phyloP scores from a whole-genome alignment of 2,113 vertebrate genomes.

The Lota lota region DNA sequence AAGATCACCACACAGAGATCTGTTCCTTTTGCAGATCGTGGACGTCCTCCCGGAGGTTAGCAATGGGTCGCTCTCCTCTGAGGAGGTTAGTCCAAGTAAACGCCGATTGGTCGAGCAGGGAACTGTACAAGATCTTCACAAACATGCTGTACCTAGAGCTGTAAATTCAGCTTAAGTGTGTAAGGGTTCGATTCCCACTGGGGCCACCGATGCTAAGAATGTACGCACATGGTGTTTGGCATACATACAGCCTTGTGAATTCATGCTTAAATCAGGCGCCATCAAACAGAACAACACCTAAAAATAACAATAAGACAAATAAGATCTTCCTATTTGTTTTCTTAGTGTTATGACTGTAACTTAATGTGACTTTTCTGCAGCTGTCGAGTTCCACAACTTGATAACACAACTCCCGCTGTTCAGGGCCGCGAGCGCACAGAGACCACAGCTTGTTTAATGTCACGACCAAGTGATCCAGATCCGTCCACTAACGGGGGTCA shows the following conservation, averaged over 20 bases:
- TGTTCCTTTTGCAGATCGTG: too few species aligned
- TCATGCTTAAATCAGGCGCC: background rate
- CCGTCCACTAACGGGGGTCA: constrained; percentile 49
- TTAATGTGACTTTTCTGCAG: constrained; percentile 13
- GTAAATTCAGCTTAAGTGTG: too few species aligned
- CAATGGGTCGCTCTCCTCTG: too few species aligned
- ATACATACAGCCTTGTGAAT: background rate
- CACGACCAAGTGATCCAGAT: constrained; percentile 40
- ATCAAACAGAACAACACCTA: background rate
- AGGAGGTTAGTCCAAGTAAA: too few species aligned
- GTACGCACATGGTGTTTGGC: too few species aligned
- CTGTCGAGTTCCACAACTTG: background rate
- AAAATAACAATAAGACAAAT: background rate
- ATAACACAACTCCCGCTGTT: constrained; percentile 27
- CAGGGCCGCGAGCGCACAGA: constrained; percentile 38
- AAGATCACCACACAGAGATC: too few species aligned
- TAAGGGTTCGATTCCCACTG: too few species aligned
- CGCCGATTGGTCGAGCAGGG: too few species aligned
- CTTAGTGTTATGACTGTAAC: background rate
- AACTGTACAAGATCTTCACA: too few species aligned
- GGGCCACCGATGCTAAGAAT: too few species aligned
- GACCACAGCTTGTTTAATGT: constrained; percentile 51
- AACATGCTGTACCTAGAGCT: too few species aligned
- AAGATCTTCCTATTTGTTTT: background rate
- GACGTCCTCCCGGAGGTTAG: too few species aligned